phyloP scores from a whole-genome alignment of 2,888 invertebrate species.

The Diaphora mendica region DNA sequence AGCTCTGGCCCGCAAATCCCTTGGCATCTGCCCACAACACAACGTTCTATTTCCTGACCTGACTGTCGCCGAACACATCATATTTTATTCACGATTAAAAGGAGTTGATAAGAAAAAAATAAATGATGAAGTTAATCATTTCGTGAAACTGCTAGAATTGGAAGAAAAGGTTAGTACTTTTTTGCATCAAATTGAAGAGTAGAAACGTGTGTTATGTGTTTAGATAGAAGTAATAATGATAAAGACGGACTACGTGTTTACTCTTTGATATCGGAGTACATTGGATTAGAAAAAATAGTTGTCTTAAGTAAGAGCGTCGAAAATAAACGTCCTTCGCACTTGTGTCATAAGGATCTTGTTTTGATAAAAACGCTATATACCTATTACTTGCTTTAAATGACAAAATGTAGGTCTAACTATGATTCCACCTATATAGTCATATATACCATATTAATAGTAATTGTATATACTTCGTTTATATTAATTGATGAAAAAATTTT shows the following conservation, averaged over 20 bases:
- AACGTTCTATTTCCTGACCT: constrained; percentile 94
- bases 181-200: neutral
- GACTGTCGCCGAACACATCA: constrained; percentile 93
- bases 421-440: neutral
- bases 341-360: neutral
- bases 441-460: neutral
- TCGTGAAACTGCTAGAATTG: constrained; percentile 88
- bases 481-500: neutral
- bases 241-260: neutral
- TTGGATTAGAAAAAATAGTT: neutral
- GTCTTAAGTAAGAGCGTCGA: neutral
- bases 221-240: neutral
- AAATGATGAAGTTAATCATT: constrained; percentile 88
- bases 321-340: neutral
- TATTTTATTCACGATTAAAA: constrained; percentile 93
- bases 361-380: neutral
- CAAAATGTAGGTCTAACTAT: neutral
- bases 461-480: too few species aligned
- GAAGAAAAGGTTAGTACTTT: constrained; percentile 86
- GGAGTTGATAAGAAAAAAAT: constrained; percentile 85
- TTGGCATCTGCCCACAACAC: constrained; percentile 95
- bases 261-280: neutral
- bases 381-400: neutral
- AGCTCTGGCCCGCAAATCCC: constrained; percentile 88
- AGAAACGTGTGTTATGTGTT: neutral